Evolutionary conservation across 92 coral and sea anemone genomes (phyloP), one percentile per base, ranked within the genome.

Genomic region (Muricea muricata): DNA sequence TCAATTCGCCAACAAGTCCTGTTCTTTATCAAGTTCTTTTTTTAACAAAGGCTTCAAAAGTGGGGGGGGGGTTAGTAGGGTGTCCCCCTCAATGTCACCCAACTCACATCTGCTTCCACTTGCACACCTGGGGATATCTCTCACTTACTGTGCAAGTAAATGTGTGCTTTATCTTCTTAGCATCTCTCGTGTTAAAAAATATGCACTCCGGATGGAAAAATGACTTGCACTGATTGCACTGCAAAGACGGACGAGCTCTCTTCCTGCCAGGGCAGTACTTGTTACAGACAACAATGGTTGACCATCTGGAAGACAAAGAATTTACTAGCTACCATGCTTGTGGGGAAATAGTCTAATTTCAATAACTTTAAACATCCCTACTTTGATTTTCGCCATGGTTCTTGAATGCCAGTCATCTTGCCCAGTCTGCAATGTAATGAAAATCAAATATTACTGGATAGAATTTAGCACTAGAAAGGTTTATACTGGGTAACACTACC

Each of bases 181-280:
- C 83, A 40, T 91, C 94, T 28, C 34, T 60, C 46, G 80, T 60
- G 6, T 91, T 67, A 29, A 91, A 86, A 56, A 91, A 91, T 65
- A 91, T 87, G 63, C 94, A 91, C 80, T 91, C 94, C 17, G 94
- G 94, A 68, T 91, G 94, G 70, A 79, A 91, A 75, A 91, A 91
- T 37, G 88, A 78, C 71, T 83, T 88, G 78, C 94, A 91, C 41
- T 31, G 73, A 6, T 61, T 67, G 67, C 94, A 91, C 41, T 91
- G 94, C 25, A 91, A 66, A 11, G 94, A 91, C 3, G 94, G 94
- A 0, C 94, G 90, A 67, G 73, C 83, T 72, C 89, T 88, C 50
- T 88, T 91, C 15, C 94, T 89, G 13, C 84, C 91, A 31, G 92
- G 94, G 79, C 94, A 91, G 56, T 88, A 91, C 37, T 91, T 67